Evolutionary conservation across 2,113 vertebrate genomes (phyloP), one percentile per base, ranked within the genome.

Genomic region (Channa maculata): DNA sequence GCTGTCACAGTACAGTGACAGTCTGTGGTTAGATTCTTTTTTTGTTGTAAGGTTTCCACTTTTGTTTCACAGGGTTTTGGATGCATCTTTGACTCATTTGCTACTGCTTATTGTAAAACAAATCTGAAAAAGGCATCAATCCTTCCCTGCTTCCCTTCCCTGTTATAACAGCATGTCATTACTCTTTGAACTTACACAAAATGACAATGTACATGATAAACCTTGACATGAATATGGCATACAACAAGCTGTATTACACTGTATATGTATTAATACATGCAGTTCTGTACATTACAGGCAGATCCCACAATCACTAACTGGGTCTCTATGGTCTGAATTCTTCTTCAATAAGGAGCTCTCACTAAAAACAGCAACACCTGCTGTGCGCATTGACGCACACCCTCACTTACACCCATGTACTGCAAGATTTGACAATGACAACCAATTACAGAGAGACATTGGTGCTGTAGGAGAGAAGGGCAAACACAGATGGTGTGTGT

Each of bases 381-480:
- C 57, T 68, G 48, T 60, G 78, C 57, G 59, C 8, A 75, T 3
- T 6, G 59, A 13, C 36, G 8, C 62, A 41, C 37, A 69, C 44
- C 53, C 43, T 24, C 24, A 24, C 24, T 24, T 24, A 50, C 48
- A 46, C 44, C 8, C 57, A 14, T 39, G 13, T 52, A 38, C 62
- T 62, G 34, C 53, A 43, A 33, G 74, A 67, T 78, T 67, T 84
- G 61, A 85, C 70, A 77, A 71, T 79, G 75, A 75, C 54, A 77
- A 69, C 85, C 81, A 86, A 89, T 89, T 89, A 86, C 13, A 76
- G 75, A 62, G 64, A 74, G 58, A 84, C 14, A 43, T 57, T 57
- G 57, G 37, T 49, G 63, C 45, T 50, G 45, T 4, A 53, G 50
- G 41, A 57, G 50, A 69, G 39, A 57, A 43, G 24, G 38, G 48